Percentiles rank a stretch among this genome's conserved stretches.
These are phyloP conservation scores for Bedellia somnulentella DNA, from an alignment of 2,888 invertebrate genomes.

Conservation along the genomic window DNA sequence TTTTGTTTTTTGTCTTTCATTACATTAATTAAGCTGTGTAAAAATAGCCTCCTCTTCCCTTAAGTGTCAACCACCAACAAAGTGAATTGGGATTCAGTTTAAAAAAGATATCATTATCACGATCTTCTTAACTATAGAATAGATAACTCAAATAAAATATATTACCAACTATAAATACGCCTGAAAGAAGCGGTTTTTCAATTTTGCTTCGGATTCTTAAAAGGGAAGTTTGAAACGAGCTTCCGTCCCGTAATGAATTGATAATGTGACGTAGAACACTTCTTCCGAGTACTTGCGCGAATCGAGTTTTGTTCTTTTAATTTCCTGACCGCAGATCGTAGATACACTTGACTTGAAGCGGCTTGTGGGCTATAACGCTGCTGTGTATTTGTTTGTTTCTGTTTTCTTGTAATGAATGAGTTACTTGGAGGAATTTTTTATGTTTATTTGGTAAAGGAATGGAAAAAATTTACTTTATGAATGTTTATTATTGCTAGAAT, in stretches of 20 bases:
- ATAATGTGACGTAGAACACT: not conserved
- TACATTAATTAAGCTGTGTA: not conserved
- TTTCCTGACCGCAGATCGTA: no score
- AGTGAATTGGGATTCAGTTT: not conserved
- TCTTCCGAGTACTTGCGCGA: not conserved
- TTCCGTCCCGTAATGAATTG: not conserved
- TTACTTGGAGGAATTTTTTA: not conserved
- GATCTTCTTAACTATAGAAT: not conserved
- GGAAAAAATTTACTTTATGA: no score
- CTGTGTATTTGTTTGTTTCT: no score
- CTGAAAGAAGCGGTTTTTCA: slow-evolving; percentile 17
- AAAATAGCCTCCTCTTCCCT: not conserved
- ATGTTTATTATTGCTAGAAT: no score
- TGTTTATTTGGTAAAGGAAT: no score
- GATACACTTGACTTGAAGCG: no score
- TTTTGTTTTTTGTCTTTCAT: not conserved
- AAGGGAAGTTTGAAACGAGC: not conserved
- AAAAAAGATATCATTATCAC: not conserved
- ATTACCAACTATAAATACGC: slow-evolving; percentile 6
- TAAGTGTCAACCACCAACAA: not conserved
- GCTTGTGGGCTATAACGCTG: no score
- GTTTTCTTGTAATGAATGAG: not conserved
- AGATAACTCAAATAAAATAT: not conserved
- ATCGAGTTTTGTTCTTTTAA: not conserved
- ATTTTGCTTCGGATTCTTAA: slow-evolving; percentile 9